Conservation (phyloP, 1,140 invertebrate species). For the Drosophila willistoni region DNA sequence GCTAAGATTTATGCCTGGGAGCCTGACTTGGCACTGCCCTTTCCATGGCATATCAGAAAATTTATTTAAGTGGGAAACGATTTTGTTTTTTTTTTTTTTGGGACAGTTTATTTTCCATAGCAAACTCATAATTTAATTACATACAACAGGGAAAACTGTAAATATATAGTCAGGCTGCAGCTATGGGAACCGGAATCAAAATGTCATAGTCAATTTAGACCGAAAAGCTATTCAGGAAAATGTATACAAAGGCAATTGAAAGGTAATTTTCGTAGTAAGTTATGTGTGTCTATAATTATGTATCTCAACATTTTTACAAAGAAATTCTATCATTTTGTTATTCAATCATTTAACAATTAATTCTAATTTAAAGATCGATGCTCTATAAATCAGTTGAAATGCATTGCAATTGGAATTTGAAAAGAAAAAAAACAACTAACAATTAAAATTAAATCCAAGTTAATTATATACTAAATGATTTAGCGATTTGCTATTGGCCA, state of each 20-base stretch:
- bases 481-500: no score
- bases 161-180: neutral
- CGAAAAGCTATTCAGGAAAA: neutral
- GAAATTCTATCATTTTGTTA: no score
- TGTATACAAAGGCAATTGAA: neutral
- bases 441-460: no score
- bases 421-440: no score
- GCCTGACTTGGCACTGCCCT: constrained; percentile 31
- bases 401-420: no score
- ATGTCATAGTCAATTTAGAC: neutral
- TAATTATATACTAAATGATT: no score
- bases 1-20: constrained; percentile 77
- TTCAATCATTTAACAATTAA: no score
- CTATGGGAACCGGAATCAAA: constrained; percentile 51
- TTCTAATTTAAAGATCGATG: no score
- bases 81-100: neutral
- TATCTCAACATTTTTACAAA: no score
- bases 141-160: constrained; percentile 23
- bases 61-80: constrained; percentile 71
- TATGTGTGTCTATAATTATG: no score
- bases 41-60: constrained; percentile 51
- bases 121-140: constrained; percentile 69
- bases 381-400: no score
- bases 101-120: constrained; percentile 42
- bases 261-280: no score